Percentiles rank a stretch among this genome's conserved stretches.
Evolutionary conservation across 2,888 invertebrate species (phyloP).

Genomic region (Campoletis raptor): DNA sequence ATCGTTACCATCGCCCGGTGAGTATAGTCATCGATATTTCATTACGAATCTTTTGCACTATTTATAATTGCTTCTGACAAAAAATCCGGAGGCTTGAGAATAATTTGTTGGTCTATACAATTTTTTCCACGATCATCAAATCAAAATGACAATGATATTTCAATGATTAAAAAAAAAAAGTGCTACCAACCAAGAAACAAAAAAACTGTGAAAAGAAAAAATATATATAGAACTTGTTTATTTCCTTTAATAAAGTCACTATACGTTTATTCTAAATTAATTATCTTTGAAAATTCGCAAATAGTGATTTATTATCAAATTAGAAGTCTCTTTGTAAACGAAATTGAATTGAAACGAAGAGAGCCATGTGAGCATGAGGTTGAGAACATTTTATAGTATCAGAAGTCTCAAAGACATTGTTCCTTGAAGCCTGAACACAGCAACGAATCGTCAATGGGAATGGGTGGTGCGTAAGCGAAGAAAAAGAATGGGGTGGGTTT

Average conservation of each 20-base stretch:
- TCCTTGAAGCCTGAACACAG: constrained; percentile 47
- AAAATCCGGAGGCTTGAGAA: neutral
- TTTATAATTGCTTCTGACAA: neutral
- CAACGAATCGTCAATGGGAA: constrained; percentile 70
- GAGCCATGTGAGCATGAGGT: constrained; percentile 14
- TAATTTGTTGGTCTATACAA: neutral
- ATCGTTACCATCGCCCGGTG: constrained; percentile 91
- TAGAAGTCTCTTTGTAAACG: constrained; percentile 16
- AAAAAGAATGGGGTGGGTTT: constrained; percentile 52
- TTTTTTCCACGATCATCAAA: neutral
- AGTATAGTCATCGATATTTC: constrained; percentile 5
- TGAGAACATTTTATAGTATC: constrained; percentile 50
- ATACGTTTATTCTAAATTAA: neutral
- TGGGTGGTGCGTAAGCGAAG: constrained; percentile 74
- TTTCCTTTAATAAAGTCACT: neutral
- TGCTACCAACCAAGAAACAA: neutral
- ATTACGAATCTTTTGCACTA: neutral
- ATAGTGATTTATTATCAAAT: constrained; percentile 21
- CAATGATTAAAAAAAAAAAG: neutral
- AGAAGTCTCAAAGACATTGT: constrained; percentile 25
- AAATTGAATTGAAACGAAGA: constrained; percentile 26
- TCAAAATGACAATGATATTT: neutral
- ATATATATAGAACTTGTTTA: neutral
- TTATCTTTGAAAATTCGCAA: neutral
- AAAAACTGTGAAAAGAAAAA: neutral